These are phyloP conservation scores for Donacobius atricapilla DNA, from an alignment of 2,113 vertebrate genomes.

Conservation along the genomic window DNA sequence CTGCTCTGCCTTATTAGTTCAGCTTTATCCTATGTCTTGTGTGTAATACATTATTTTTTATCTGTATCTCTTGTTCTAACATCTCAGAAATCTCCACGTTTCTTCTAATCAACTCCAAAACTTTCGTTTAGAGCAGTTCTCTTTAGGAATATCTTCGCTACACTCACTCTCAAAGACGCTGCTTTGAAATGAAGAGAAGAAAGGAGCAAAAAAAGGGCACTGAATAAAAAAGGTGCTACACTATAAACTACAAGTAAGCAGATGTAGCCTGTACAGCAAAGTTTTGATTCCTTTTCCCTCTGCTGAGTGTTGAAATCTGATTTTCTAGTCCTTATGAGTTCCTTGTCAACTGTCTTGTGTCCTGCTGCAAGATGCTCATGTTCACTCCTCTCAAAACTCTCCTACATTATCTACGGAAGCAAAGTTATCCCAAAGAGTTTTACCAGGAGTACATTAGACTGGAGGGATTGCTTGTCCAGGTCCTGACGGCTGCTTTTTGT, in stretches of 20 bases:
- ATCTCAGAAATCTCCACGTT: neutral
- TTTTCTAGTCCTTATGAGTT: neutral
- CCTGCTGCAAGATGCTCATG: neutral
- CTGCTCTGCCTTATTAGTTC: neutral
- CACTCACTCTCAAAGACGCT: neutral
- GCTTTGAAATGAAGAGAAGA: neutral
- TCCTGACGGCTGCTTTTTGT: neutral
- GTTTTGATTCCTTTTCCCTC: neutral
- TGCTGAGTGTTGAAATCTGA: neutral
- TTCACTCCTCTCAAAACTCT: neutral
- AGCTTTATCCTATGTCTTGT: neutral
- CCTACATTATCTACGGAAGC: neutral
- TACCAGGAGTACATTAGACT: neutral
- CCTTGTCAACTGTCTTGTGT: neutral
- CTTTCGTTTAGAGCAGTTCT: neutral
- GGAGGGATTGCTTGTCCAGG: neutral
- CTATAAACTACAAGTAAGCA: neutral
- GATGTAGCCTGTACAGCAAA: neutral
- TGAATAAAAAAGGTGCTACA: neutral
- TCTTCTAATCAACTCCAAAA: neutral
- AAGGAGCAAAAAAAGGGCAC: accelerated
- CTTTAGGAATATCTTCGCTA: neutral
- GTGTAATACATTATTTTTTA: neutral
- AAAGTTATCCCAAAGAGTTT: neutral
- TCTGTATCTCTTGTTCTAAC: neutral